Percentiles rank a stretch among this genome's conserved stretches.
These are phyloP conservation scores for Cremastinae sp. DNA, from an alignment of 2,888 invertebrate species.

Conservation along the genomic window DNA sequence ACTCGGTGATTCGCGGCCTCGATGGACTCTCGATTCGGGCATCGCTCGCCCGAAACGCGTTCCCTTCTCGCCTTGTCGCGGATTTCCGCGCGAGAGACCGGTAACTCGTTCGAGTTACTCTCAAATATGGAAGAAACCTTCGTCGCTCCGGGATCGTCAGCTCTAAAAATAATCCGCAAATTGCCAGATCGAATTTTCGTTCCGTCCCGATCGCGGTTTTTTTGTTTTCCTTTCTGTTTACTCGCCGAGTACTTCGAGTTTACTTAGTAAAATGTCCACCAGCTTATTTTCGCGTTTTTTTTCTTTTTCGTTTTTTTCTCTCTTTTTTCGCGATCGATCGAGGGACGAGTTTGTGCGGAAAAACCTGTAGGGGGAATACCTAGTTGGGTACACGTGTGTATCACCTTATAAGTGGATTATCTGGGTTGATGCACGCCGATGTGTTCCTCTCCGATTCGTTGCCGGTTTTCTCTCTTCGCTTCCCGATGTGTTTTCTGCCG, in stretches of 20 bases:
- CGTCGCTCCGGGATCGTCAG: conserved; percentile 14
- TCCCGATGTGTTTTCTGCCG: conserved; percentile 36
- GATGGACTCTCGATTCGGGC: conserved; percentile 34
- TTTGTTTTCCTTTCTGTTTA: too few species aligned
- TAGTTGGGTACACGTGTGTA: conserved; percentile 1
- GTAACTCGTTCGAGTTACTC: conserved; percentile 9
- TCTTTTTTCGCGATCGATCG: conserved; percentile 9
- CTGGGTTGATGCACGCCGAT: conserved; percentile 44
- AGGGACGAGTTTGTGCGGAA: conserved; percentile 10
- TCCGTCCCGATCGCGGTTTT: too few species aligned
- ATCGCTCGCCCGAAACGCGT: not conserved
- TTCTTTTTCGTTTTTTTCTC: too few species aligned
- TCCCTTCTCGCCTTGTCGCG: not conserved
- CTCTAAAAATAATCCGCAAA: conserved; percentile 33
- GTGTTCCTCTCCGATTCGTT: conserved; percentile 46
- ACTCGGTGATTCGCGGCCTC: not conserved
- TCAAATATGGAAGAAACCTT: conserved; percentile 44
- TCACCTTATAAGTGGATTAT: conserved; percentile 45
- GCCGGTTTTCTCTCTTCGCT: conserved; percentile 39
- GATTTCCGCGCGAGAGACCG: conserved; percentile 1
- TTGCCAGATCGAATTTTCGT: conserved; percentile 14
- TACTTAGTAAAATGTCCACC: too few species aligned
- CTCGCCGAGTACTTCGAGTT: too few species aligned
- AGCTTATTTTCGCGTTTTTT: too few species aligned
- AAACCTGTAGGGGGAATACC: not conserved